These are phyloP conservation scores for Poecile montanus DNA, from an alignment of 2,797 vertebrate species.

Conservation along the genomic window DNA sequence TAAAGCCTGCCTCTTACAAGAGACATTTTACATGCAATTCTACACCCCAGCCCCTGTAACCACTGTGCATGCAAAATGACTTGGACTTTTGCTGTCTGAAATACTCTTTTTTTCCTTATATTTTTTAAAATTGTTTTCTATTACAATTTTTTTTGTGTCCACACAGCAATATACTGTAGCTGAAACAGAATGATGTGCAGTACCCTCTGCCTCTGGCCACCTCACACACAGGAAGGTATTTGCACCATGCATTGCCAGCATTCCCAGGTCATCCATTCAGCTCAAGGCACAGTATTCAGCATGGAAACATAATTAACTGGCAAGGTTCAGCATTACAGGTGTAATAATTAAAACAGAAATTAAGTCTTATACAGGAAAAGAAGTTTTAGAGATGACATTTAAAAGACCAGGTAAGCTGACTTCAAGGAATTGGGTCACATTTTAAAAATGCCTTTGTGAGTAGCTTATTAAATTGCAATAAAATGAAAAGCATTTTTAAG, in stretches of 20 bases:
- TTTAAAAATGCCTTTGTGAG: not conserved
- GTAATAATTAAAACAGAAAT: not conserved
- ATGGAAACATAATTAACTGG: not conserved
- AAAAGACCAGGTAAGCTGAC: not conserved
- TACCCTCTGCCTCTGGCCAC: not conserved
- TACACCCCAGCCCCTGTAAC: not conserved
- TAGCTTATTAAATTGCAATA: not conserved
- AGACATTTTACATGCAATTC: not conserved
- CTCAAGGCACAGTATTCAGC: not conserved
- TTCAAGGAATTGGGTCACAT: not conserved
- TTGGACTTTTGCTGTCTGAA: not conserved
- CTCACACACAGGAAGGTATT: not conserved
- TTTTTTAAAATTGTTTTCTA: too few relatives aligned
- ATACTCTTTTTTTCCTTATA: not conserved
- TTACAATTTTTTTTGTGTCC: not conserved
- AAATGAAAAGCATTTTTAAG: not conserved
- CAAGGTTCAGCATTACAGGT: not conserved
- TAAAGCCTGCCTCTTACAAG: not conserved
- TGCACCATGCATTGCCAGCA: not conserved
- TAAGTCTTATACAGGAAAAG: not conserved
- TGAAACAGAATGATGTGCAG: rapidly evolving
- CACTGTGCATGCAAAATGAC: not conserved
- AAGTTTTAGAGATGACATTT: not conserved
- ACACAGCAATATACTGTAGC: not conserved
- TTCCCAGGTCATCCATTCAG: not conserved